A percentile compares a stretch with the other conserved stretches of the same genome.
Conservation (phyloP, 2,797 vertebrate species). For the Aeoliscus strigatus region DNA sequence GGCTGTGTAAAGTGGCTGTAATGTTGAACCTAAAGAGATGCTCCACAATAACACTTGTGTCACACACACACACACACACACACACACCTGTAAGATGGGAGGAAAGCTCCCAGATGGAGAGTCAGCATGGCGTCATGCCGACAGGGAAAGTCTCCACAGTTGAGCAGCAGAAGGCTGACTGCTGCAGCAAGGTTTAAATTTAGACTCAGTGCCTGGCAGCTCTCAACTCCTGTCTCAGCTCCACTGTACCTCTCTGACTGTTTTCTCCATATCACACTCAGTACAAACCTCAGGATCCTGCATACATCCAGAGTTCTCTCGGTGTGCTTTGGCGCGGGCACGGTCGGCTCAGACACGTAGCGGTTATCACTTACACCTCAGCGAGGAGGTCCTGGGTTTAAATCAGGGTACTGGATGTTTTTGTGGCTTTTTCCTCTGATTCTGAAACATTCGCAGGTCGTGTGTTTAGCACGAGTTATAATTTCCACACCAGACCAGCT, state of each 20-base stretch:
- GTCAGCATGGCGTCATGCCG: slow-evolving; percentile 21
- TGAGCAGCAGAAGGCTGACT: slow-evolving; percentile 40
- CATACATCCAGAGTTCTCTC: no score
- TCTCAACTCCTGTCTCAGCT: slow-evolving; percentile 9
- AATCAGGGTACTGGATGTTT: no score
- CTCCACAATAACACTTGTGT: no score
- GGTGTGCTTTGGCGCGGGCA: no score
- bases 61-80: slow-evolving; percentile 7
- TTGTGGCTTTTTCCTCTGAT: no score
- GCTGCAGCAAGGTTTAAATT: slow-evolving; percentile 47
- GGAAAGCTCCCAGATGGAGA: slow-evolving; percentile 41
- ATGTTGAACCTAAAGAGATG: no score
- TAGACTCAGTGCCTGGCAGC: slow-evolving; percentile 31
- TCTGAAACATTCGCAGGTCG: background rate
- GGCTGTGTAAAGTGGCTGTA: no score
- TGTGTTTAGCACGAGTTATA: background rate
- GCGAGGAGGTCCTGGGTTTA: no score
- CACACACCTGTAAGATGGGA: slow-evolving; percentile 32
- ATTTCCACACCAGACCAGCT: background rate
- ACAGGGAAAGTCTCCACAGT: slow-evolving; percentile 27
- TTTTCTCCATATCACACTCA: slow-evolving; percentile 17
- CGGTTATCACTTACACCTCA: no score
- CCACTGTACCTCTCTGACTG: slow-evolving; percentile 10
- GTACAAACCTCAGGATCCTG: slow-evolving; percentile 3
- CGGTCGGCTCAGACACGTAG: no score